These are phyloP conservation scores for Paedocypris micromegethes DNA, from an alignment of 2,797 vertebrate species.

Conservation along the genomic window DNA sequence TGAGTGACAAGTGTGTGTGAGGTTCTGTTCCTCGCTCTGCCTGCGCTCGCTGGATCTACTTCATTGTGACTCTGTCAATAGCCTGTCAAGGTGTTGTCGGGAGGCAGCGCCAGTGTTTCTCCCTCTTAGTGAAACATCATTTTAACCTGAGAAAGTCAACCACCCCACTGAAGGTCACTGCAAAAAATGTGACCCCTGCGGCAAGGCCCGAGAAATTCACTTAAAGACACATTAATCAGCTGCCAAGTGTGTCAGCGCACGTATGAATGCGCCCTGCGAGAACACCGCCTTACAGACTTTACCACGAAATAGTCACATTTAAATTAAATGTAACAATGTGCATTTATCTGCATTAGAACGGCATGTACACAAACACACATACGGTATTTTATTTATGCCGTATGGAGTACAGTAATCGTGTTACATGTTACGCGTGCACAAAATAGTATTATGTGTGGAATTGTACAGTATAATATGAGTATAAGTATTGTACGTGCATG, in stretches of 20 bases:
- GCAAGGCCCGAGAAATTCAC: slow-evolving; percentile 61
- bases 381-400: too few species aligned
- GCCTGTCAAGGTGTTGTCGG: slow-evolving; percentile 51
- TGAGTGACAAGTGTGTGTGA: slow-evolving; percentile 73
- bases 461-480: too few species aligned
- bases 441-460: too few species aligned
- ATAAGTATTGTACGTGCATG: too few species aligned
- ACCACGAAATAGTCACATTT: background rate
- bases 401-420: too few species aligned
- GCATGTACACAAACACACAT: too few species aligned
- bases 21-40: slow-evolving; percentile 65
- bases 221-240: slow-evolving; percentile 66
- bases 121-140: slow-evolving; percentile 63
- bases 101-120: slow-evolving; percentile 51
- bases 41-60: slow-evolving; percentile 46
- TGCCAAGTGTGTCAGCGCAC: slow-evolving; percentile 42
- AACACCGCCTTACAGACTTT: background rate
- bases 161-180: slow-evolving; percentile 69
- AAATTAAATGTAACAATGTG: background rate
- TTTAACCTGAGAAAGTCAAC: slow-evolving; percentile 63
- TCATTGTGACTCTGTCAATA: slow-evolving; percentile 52
- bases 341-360: too few species aligned
- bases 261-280: background rate
- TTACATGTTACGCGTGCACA: too few species aligned
- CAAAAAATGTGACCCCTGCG: slow-evolving; percentile 66